Evolutionary conservation across 2,113 vertebrate species (phyloP).

Genomic region (Callithrix jacchus): DNA sequence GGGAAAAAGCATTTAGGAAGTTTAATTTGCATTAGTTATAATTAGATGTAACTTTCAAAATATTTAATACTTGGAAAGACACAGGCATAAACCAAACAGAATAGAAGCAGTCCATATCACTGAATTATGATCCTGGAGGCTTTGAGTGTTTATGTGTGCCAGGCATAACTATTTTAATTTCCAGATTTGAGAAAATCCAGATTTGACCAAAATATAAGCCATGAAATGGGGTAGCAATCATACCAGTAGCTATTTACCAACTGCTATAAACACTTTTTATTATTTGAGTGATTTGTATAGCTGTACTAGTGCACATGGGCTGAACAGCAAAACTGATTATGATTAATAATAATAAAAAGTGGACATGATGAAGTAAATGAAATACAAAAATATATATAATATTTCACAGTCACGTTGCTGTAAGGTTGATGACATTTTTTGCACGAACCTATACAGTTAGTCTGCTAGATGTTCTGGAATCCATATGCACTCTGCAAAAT

Average conservation of each 20-base stretch:
- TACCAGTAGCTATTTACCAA: not conserved
- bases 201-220: not conserved
- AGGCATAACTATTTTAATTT: not conserved
- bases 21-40: not conserved
- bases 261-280: not conserved
- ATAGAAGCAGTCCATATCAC: not conserved
- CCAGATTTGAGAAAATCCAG: not conserved
- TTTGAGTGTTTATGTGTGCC: not conserved
- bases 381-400: not conserved
- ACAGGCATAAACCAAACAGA: not conserved
- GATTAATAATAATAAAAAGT: not conserved
- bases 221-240: not conserved
- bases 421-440: not conserved
- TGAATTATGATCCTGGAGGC: not conserved
- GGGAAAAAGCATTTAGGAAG: not conserved
- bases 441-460: not conserved
- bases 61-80: not conserved
- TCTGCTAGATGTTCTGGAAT: not conserved
- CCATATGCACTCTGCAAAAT: not conserved
- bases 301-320: not conserved
- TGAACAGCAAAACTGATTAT: not conserved
- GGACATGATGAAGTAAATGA: not conserved
- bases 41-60: not conserved
- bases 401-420: not conserved
- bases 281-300: not conserved